phyloP scores from a whole-genome alignment of 2,113 vertebrate genomes.

The Labrus mixtus region DNA sequence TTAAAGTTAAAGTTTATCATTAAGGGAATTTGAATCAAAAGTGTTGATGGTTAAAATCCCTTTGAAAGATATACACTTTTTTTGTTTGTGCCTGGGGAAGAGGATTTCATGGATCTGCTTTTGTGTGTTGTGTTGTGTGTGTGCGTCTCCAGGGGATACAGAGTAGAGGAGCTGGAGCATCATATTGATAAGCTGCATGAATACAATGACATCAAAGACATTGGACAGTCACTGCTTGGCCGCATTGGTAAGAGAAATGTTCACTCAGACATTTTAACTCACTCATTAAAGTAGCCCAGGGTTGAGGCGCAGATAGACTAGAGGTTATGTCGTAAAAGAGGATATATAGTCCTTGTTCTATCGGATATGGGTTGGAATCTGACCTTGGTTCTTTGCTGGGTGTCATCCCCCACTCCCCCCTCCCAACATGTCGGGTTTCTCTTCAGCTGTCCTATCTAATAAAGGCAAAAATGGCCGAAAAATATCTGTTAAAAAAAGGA shows the following conservation, averaged over 20 bases:
- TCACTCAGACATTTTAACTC: neutral
- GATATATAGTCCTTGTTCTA: no score
- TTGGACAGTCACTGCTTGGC: constrained; percentile 92
- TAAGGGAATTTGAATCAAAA: no score
- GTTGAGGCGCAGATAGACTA: no score
- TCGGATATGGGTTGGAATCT: no score
- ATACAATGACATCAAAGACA: constrained; percentile 96
- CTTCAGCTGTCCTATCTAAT: no score
- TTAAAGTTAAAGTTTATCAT: neutral
- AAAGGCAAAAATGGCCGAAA: no score
- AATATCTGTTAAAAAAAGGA: no score
- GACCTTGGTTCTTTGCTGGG: no score
- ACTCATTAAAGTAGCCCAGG: neutral
- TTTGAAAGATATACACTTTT: constrained; percentile 1
- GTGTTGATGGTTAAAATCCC: neutral
- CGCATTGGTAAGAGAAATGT: constrained; percentile 87
- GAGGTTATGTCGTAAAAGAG: no score
- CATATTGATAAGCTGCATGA: constrained; percentile 93
- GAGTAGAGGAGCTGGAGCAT: constrained; percentile 87
- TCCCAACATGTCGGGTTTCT: no score
- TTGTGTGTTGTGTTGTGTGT: constrained; percentile 16
- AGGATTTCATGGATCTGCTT: neutral
- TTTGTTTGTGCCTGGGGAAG: neutral
- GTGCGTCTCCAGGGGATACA: constrained; percentile 86
- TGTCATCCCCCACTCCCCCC: no score